Evolutionary conservation across 2,113 vertebrate species (phyloP), one percentile per base, ranked within the genome.

Genomic region (Petroica traversi): DNA sequence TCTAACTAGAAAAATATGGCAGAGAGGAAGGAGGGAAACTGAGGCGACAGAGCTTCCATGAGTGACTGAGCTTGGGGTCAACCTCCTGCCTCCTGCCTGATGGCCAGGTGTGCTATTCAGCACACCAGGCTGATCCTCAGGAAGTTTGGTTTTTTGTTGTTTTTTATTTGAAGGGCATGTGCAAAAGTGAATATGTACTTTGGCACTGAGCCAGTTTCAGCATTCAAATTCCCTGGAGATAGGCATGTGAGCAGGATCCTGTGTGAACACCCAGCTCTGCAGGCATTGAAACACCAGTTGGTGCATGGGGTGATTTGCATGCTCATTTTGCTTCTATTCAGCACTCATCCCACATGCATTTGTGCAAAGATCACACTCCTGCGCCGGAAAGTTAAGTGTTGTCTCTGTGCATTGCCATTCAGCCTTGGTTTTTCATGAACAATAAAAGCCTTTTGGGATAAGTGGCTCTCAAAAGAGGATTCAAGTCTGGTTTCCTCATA

Each of bases 251-350:
- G 92, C 61, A 61, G 59, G 90, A 83, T 83, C 52, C 71, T 88
- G 79, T 18, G 79, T 43, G 87, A 91, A 81, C 89, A 93, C 78
- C 83, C 88, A 84, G 89, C 81, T 96, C 94, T 92, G 94, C 63
- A 63, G 87, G 82, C 92, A 76, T 52, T 80, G 85, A 88, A 96
- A 90, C 81, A 57, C 85, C 78, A 69, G 43, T 88, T 83, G 85
- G 82, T 95, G 75, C 94, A 88, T 41, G 78, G 88, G 89, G 85
- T 91, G 83, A 93, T 96, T 80, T 95, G 88, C 85, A 92, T 95
- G 94, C 85, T 96, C 92, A 79, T 92, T 93, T 90, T 84, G 79
- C 85, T 69, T 48, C 92, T 59, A 69, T 90, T 94, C 92, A 88
- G 78, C 45, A 7, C 88, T 93, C 88, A 74, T 82, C 85, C 82